A percentile compares a stretch with the other conserved stretches of the same genome.
Conservation (phyloP, 2,113 vertebrate species). For the Puma concolor region DNA sequence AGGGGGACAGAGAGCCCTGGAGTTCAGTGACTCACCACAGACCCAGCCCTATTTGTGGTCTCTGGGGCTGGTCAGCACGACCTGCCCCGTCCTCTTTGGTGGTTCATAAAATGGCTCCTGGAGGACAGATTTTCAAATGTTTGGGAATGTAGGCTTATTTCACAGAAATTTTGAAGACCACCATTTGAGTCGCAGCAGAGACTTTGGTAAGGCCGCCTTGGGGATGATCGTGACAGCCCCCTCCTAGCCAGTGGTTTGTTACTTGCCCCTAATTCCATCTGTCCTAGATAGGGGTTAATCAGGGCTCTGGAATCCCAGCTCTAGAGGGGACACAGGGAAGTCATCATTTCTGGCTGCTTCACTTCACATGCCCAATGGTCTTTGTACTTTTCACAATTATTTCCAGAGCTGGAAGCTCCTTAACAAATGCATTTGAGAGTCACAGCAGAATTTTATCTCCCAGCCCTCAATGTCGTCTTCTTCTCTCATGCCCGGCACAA, state of each 20-base stretch:
- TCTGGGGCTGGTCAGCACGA: not conserved
- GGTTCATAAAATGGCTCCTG: slow-evolving; percentile 54
- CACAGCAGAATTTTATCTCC: not conserved
- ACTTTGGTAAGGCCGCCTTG: not conserved
- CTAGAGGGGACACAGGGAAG: not conserved
- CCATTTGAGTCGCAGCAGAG: not conserved
- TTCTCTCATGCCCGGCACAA: not conserved
- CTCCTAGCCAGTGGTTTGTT: not conserved
- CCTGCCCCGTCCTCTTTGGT: not conserved
- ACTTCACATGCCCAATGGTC: not conserved
- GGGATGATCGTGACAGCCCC: fast-evolving
- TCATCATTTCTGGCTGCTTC: not conserved
- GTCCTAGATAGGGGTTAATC: too few relatives aligned
- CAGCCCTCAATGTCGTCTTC: not conserved
- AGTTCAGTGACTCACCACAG: slow-evolving; percentile 7
- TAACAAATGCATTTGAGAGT: not conserved
- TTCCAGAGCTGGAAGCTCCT: not conserved
- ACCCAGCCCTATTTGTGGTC: slow-evolving; percentile 12
- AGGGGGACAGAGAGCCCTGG: not conserved
- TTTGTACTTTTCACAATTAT: not conserved
- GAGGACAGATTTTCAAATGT: slow-evolving; percentile 1
- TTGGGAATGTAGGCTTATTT: slow-evolving; percentile 17
- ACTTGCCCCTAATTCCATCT: too few relatives aligned
- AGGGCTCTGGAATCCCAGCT: not conserved
- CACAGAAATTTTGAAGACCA: not conserved